phyloP scores from a whole-genome alignment of 2,888 invertebrate species.

The Sminthurides aquaticus region DNA sequence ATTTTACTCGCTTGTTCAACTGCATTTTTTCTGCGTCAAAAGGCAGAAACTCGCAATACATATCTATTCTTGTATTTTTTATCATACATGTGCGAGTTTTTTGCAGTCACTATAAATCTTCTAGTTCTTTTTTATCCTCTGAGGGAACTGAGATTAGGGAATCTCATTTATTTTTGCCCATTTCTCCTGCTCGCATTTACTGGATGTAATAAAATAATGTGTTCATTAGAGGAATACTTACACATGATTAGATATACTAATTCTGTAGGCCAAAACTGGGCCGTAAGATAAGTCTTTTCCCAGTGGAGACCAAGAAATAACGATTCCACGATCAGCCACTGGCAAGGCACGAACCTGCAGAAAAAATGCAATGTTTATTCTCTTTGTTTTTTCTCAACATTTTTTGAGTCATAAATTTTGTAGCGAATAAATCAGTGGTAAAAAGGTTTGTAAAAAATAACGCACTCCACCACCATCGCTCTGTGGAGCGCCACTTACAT shows the following conservation, averaged over 20 bases:
- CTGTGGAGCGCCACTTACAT: constrained; percentile 32
- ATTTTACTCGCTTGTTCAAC: no score
- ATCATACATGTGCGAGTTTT: no score
- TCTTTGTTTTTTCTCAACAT: neutral
- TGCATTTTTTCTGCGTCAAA: no score
- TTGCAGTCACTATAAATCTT: no score
- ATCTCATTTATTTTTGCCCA: no score
- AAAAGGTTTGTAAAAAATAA: neutral
- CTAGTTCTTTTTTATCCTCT: no score
- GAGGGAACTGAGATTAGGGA: no score
- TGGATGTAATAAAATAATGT: no score
- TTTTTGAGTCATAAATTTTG: neutral
- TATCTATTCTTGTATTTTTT: no score
- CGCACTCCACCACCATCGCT: neutral
- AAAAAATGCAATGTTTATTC: neutral
- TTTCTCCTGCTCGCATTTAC: no score
- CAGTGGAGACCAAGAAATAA: constrained; percentile 39
- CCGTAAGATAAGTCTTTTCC: constrained; percentile 37
- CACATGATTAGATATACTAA: constrained; percentile 32
- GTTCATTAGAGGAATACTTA: constrained; percentile 20
- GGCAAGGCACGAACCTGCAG: constrained; percentile 34
- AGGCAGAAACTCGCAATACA: no score
- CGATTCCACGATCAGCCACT: constrained; percentile 29
- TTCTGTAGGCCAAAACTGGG: constrained; percentile 36
- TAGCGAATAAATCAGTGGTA: neutral